Conservation (phyloP, 2,113 vertebrate genomes). For the Crotalus horridus region DNA sequence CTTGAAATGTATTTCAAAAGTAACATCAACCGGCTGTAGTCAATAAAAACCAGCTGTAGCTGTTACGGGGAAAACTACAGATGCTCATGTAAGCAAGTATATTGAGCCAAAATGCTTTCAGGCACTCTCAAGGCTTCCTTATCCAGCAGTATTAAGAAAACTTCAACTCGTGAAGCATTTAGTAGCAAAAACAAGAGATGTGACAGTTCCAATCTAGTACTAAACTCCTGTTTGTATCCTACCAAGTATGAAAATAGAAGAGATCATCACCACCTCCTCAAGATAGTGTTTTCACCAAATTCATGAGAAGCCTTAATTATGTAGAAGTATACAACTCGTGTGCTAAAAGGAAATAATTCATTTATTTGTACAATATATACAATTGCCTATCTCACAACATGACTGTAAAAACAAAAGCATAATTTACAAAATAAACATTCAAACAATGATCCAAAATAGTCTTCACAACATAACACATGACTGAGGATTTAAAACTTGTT, state of each 20-base stretch:
- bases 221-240: background rate
- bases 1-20: background rate
- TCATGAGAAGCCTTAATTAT: background rate
- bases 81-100: background rate
- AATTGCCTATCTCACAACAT: background rate
- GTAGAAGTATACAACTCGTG: background rate
- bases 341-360: background rate
- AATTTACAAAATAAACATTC: background rate
- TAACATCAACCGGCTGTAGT: background rate
- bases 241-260: background rate
- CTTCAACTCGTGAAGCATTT: background rate
- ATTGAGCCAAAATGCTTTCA: background rate
- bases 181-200: background rate
- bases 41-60: background rate
- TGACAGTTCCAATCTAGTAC: background rate
- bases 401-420: background rate
- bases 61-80: background rate
- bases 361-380: background rate
- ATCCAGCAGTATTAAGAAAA: background rate
- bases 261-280: background rate
- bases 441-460: background rate
- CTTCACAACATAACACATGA: background rate
- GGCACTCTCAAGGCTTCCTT: background rate
- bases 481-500: background rate
- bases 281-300: background rate